Evolutionary conservation across 2,113 vertebrate genomes (phyloP).

Genomic region (Narcine bancroftii): DNA sequence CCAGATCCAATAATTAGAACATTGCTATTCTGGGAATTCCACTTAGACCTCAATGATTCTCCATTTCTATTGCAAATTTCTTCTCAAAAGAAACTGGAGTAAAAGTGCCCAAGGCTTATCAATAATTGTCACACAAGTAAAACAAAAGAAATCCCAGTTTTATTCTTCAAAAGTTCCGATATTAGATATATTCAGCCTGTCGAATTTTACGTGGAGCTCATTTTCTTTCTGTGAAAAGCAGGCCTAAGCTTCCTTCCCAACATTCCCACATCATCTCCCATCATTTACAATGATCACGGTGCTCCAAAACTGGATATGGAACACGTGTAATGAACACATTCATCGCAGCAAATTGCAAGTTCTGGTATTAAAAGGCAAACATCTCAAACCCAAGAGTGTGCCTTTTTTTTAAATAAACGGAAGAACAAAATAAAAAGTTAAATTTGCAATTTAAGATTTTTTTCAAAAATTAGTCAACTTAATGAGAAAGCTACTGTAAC

Average conservation of each 20-base stretch:
- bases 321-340: neutral
- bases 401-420: neutral
- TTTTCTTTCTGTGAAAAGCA: neutral
- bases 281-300: neutral
- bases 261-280: neutral
- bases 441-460: neutral
- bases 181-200: neutral
- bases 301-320: neutral
- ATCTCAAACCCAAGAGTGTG: neutral
- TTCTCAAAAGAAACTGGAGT: neutral
- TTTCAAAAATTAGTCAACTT: neutral
- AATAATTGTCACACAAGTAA: neutral
- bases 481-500: neutral
- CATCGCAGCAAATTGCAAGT: neutral
- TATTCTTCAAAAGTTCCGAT: neutral
- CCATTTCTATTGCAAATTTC: neutral
- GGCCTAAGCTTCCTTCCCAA: neutral
- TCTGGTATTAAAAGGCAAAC: neutral
- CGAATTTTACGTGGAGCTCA: neutral
- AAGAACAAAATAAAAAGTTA: neutral
- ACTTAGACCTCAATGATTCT: neutral
- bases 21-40: neutral
- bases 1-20: too few relatives aligned
- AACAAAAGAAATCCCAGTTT: neutral
- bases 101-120: neutral